Evolutionary conservation across 2,113 vertebrate species (phyloP).

Genomic region (Toxotes jaculatrix): DNA sequence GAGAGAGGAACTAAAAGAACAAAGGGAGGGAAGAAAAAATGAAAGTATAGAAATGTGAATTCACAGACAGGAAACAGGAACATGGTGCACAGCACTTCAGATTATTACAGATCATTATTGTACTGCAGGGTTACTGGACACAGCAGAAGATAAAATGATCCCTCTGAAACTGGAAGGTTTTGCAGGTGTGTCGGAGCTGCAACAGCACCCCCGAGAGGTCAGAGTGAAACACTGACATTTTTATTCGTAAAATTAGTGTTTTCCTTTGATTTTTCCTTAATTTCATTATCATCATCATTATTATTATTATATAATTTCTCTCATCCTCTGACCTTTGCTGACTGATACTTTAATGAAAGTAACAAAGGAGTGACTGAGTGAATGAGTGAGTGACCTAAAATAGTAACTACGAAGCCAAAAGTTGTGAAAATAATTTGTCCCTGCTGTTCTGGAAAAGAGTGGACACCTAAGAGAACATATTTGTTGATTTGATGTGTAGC

Average conservation of each 20-base stretch:
- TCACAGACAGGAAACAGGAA: background rate
- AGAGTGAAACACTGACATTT: background rate
- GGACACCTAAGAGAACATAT: too few relatives aligned
- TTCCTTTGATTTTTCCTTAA: background rate
- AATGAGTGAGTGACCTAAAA: too few relatives aligned
- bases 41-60: background rate
- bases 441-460: too few relatives aligned
- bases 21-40: background rate
- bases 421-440: too few relatives aligned
- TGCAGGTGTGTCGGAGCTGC: constrained; percentile 4
- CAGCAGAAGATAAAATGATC: background rate
- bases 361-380: too few relatives aligned
- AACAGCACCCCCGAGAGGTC: constrained; percentile 33
- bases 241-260: background rate
- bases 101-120: background rate
- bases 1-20: background rate
- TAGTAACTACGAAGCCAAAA: too few relatives aligned
- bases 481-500: background rate
- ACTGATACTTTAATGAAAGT: background rate
- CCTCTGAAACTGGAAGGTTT: too few relatives aligned
- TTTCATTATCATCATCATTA: too few relatives aligned
- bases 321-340: background rate
- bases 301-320: too few relatives aligned
- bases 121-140: background rate
- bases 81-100: background rate